A percentile compares a stretch with the other conserved stretches of the same genome.
Conservation (phyloP, 2,113 vertebrate genomes). For the Ramphastos sulfuratus region DNA sequence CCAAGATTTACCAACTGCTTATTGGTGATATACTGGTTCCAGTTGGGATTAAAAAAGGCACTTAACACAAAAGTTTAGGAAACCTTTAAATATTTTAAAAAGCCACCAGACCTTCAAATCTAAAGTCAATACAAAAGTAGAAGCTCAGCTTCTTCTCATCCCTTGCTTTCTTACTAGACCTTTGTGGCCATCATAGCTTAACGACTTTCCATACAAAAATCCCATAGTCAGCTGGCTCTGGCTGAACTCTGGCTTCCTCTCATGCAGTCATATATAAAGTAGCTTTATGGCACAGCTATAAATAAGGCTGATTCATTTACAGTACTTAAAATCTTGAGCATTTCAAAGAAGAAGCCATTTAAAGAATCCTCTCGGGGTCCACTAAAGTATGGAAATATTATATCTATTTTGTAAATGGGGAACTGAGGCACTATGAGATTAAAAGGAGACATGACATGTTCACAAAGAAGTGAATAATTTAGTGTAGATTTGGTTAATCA, state of each 20-base stretch:
- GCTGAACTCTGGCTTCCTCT: constrained; percentile 4
- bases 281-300: constrained; percentile 13
- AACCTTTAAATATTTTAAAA: neutral
- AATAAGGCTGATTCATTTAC: constrained; percentile 31
- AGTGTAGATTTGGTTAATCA: neutral
- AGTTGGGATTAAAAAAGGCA: neutral
- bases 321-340: constrained; percentile 9
- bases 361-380: neutral
- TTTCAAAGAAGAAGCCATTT: constrained; percentile 22
- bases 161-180: neutral
- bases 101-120: neutral
- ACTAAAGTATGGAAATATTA: neutral
- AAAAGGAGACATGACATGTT: neutral
- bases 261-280: neutral
- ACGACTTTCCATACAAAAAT: neutral
- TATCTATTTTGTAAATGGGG: neutral
- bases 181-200: neutral
- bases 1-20: neutral
- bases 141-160: neutral
- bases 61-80: neutral
- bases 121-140: neutral
- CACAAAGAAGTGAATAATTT: neutral
- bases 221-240: neutral
- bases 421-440: neutral
- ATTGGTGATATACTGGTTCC: neutral